A percentile compares a stretch with the other conserved stretches of the same genome.
These are phyloP conservation scores for Lasioglossum morio DNA, from an alignment of 2,888 invertebrate species.

Conservation along the genomic window DNA sequence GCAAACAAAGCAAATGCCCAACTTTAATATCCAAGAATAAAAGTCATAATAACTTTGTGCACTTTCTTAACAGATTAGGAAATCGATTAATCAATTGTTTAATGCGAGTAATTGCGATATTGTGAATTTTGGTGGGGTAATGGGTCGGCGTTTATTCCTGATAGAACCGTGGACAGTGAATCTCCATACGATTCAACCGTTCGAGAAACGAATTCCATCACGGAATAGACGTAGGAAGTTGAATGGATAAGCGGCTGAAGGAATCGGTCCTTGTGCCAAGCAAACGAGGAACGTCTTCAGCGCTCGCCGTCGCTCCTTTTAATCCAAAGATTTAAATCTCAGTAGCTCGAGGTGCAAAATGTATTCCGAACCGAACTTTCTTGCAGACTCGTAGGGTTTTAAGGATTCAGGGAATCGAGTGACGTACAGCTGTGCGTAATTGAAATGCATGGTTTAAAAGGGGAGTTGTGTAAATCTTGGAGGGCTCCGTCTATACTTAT, in stretches of 20 bases:
- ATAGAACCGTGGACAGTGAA: constrained; percentile 35
- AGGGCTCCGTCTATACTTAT: constrained; percentile 10
- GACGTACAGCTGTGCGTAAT: constrained; percentile 34
- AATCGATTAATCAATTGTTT: neutral
- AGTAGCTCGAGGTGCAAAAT: neutral
- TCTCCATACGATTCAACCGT: constrained; percentile 47
- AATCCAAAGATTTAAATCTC: constrained; percentile 56
- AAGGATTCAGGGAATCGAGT: constrained; percentile 33
- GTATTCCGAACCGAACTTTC: constrained; percentile 25
- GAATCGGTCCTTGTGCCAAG: constrained; percentile 17
- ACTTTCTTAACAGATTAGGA: neutral
- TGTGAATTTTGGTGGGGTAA: neutral
- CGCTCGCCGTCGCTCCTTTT: constrained; percentile 45
- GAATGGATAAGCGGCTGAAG: constrained; percentile 47
- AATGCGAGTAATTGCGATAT: neutral
- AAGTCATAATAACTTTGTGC: rapidly evolving
- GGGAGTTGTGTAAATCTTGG: constrained; percentile 22
- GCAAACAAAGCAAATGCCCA: neutral
- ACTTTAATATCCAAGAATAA: neutral
- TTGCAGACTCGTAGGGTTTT: constrained; percentile 30
- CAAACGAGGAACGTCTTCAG: constrained; percentile 23
- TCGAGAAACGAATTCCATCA: constrained; percentile 54
- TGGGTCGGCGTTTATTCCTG: constrained; percentile 53
- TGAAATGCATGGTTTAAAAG: constrained; percentile 33
- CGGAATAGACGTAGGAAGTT: constrained; percentile 20